A percentile compares a stretch with the other conserved stretches of the same genome.
Evolutionary conservation across 2,113 vertebrate genomes (phyloP).

Genomic region (Strigops habroptila): DNA sequence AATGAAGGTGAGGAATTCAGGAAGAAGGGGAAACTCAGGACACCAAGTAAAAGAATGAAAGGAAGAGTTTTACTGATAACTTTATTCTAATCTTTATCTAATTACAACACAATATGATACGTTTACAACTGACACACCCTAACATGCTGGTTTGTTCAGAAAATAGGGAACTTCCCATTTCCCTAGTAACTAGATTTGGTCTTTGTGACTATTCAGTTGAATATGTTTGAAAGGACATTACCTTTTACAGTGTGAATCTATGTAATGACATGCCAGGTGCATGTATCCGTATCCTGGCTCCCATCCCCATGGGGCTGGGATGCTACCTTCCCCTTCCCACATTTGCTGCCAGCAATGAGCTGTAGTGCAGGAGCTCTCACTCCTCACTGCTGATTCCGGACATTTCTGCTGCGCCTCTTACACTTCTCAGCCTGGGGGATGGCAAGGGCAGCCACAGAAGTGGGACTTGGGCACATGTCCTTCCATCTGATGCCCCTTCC

Average conservation of each 20-base stretch:
- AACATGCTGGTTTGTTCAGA: not conserved
- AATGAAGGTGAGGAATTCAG: not conserved
- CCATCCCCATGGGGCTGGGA: accelerated
- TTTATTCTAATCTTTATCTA: not conserved
- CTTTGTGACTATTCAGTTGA: not conserved
- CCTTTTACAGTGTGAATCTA: not conserved
- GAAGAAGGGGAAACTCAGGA: not conserved
- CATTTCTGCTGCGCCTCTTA: not conserved
- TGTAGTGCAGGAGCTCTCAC: accelerated
- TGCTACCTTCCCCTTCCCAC: not conserved
- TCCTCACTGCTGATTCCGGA: not conserved
- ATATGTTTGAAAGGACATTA: not conserved
- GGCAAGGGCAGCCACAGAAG: not conserved
- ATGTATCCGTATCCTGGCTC: not conserved
- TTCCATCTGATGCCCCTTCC: not conserved
- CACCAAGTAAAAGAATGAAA: not conserved
- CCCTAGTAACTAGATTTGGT: not conserved
- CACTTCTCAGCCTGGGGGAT: not conserved
- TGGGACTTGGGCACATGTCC: too few relatives aligned
- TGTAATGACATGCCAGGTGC: too few relatives aligned
- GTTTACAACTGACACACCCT: not conserved
- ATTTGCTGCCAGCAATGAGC: not conserved
- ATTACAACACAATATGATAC: not conserved
- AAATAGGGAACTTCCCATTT: not conserved
- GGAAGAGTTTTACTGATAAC: not conserved